Conservation (phyloP, 2,797 vertebrate genomes). For the Spea hammondii region DNA sequence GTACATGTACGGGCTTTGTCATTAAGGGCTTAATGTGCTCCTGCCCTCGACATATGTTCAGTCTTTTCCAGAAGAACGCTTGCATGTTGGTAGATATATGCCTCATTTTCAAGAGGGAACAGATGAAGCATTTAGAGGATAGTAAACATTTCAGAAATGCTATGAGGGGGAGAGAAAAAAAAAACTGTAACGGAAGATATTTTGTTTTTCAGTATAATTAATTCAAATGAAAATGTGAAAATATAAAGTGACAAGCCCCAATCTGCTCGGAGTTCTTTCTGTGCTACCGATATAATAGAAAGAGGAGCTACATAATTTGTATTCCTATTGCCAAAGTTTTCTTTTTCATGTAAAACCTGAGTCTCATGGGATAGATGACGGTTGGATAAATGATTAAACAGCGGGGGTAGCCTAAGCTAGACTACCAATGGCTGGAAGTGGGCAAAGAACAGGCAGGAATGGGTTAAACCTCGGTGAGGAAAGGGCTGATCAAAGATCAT, state of each 20-base stretch:
- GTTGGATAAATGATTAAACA: too few relatives aligned
- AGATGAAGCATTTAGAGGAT: conserved; percentile 27
- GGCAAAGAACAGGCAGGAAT: too few relatives aligned
- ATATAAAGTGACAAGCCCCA: not conserved
- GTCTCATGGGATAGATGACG: too few relatives aligned
- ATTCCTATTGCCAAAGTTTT: too few relatives aligned
- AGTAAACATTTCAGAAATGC: conserved; percentile 23
- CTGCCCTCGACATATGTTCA: conserved; percentile 28
- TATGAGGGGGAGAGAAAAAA: not conserved
- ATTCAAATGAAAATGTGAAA: conserved; percentile 13
- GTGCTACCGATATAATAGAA: too few relatives aligned
- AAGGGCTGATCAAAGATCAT: too few relatives aligned
- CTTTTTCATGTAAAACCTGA: too few relatives aligned
- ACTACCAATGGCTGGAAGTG: too few relatives aligned
- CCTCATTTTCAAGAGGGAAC: conserved; percentile 13
- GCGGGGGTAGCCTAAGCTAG: too few relatives aligned
- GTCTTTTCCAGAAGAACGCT: conserved; percentile 8
- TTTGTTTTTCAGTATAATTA: conserved; percentile 20
- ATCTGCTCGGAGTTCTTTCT: not conserved
- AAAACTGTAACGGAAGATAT: conserved; percentile 2
- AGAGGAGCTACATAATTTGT: too few relatives aligned
- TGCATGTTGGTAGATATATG: not conserved
- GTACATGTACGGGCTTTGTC: too few relatives aligned
- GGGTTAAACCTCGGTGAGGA: too few relatives aligned
- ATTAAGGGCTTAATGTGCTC: not conserved